Base-by-base conservation (phyloP, 2,797 vertebrate genomes). In the Sebastes vulpes region DNA sequence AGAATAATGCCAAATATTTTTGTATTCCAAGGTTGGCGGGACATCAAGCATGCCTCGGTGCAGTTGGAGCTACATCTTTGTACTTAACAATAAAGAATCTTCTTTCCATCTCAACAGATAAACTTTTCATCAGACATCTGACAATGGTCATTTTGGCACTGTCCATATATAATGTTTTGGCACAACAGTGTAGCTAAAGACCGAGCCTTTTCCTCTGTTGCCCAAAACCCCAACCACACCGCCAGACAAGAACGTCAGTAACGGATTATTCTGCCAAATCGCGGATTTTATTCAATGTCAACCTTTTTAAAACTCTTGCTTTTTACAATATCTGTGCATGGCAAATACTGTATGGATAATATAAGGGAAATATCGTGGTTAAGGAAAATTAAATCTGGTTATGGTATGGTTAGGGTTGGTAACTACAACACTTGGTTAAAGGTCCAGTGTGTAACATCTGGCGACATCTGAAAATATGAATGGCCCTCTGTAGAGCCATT, bases 11-110 rank as follows among this genome's bases (percentile, higher is more conserved):
- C 46, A 81, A 81, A 76, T 14, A 29, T 63, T 77, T 75, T 38
- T 53, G 25, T 68, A 32, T 57, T 87, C 75, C 52, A 52, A 59
- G 58, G 61, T 48, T 90, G 84, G 84, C 65, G 2, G 69, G 57
- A 75, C 53, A 79, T 82, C 73, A 88, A 75, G 59, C 16, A 8
- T 52, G 35, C 21, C n/a, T 71, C 16, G 14, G 56, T 79, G 28
- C 21, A 61, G 54, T 81, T 65, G 64, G 63, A 75, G 48, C 72
- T 11, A 16, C n/a, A 11, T 77, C 53, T 86, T 66, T 83, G 18
- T 61, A 11, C 46, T 76, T 71, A 56, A 65, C 59, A 54, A 63
- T 50, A 26, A 32, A 50, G 14, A 59, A 10, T 16, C 21, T 50
- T 77, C 2, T 64, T 56, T 72, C 50, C 20, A n/a, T 60, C 28